Evolutionary conservation across 2,113 vertebrate genomes (phyloP).

Genomic region (Columba janthina): DNA sequence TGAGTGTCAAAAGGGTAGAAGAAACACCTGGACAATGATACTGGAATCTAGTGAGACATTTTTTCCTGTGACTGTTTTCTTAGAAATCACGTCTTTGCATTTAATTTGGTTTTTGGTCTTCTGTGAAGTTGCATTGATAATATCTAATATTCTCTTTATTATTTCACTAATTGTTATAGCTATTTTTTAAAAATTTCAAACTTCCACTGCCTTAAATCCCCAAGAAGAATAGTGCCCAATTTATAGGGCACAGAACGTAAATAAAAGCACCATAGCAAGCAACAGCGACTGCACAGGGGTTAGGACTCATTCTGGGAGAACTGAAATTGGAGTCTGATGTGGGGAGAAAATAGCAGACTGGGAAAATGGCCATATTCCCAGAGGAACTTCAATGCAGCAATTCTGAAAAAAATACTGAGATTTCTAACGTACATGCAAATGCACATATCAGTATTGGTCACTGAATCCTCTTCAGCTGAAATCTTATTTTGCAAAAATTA

Average conservation of each 20-base stretch:
- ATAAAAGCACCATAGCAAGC: neutral
- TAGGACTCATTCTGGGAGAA: neutral
- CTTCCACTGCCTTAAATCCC: neutral
- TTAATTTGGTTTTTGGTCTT: neutral
- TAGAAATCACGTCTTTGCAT: neutral
- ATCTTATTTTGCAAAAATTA: conserved; percentile 62
- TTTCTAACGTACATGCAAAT: neutral
- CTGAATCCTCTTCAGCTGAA: conserved; percentile 17
- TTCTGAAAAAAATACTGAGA: neutral
- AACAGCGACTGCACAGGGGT: neutral
- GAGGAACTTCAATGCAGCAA: neutral
- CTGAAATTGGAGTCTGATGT: neutral
- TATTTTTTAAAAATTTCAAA: neutral
- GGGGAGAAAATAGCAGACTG: neutral
- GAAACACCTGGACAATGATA: neutral
- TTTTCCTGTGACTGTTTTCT: neutral
- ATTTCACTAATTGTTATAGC: neutral
- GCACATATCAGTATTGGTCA: neutral
- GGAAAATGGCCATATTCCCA: neutral
- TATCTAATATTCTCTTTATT: neutral
- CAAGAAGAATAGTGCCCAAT: neutral
- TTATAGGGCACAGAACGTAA: neutral
- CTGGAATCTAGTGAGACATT: neutral
- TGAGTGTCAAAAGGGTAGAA: neutral
- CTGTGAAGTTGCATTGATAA: neutral